Conservation (phyloP, 2,888 invertebrate species). For the Trimorus sp. region DNA sequence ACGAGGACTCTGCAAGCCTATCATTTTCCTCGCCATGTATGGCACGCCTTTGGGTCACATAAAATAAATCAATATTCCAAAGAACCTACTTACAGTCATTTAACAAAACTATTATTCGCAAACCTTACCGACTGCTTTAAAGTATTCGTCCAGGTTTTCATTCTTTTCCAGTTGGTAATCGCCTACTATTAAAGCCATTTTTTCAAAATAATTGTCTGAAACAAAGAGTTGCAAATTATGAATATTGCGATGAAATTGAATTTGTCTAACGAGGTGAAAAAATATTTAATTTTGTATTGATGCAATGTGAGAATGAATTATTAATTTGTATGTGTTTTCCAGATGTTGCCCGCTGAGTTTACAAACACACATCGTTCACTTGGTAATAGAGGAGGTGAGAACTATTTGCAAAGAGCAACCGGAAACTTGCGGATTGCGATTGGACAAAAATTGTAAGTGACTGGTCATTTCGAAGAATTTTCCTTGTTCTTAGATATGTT, state of each 20-base stretch:
- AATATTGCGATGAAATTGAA: not conserved
- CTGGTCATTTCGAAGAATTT: too few species aligned
- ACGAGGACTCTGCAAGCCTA: slow-evolving; percentile 84
- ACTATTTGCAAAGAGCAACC: slow-evolving; percentile 86
- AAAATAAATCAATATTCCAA: too few species aligned
- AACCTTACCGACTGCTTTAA: slow-evolving; percentile 84
- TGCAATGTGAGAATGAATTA: not conserved
- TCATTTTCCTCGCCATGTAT: slow-evolving; percentile 86
- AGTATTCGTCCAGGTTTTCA: slow-evolving; percentile 87
- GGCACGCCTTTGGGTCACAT: slow-evolving; percentile 83
- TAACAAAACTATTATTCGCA: too few species aligned
- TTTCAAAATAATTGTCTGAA: not conserved
- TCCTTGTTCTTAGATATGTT: not conserved
- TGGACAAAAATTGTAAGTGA: slow-evolving; percentile 84
- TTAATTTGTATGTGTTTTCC: slow-evolving; percentile 73
- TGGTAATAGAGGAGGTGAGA: slow-evolving; percentile 87
- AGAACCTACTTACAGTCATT: too few species aligned
- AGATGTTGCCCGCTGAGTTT: slow-evolving; percentile 88
- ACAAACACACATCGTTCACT: slow-evolving; percentile 86
- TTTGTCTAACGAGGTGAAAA: too few species aligned
- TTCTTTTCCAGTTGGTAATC: slow-evolving; percentile 86
- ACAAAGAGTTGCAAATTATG: too few species aligned
- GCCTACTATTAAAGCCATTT: slow-evolving; percentile 84
- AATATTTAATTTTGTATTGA: too few species aligned
- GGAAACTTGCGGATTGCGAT: slow-evolving; percentile 85